Evolutionary conservation across 2,797 vertebrate genomes (phyloP), one percentile per base, ranked within the genome.

Genomic region (Gallirallus australis): DNA sequence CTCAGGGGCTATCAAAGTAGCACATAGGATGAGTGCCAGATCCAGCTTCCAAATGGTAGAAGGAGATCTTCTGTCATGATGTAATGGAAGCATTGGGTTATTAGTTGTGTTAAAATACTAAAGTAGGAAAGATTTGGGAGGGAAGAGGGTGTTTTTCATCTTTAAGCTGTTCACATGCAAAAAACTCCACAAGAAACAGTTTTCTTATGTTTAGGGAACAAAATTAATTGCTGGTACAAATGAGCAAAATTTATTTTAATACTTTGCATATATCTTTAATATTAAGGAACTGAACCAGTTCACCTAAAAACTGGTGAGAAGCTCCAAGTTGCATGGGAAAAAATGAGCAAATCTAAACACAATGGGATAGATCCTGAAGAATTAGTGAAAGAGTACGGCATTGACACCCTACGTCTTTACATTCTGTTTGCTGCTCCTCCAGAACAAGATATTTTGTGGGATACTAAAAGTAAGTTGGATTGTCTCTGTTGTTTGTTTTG

Each of bases 331-430:
- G 97, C 98, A 0, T 99, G 99, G 99, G 99, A 99, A 97, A 99
- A 99, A 98, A 99, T 99, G 99, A 99, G 99, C 96, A 99, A 99
- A 95, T 99, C 99, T 4, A 99, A 99, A 77, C 98, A 99, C 97
- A 99, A 99, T 1, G 99, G 99, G 8, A 97, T 99, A 94, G 99
- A 99, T 79, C 99, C 99, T 7, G 98, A 99, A 88, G 98, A 99
- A 39, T 96, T 99, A 53, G 97, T 99, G 83, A 96, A 98, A 70
- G 98, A 98, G 91, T 99, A 99, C 7, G 99, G 99, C 35, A 96
- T 99, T 30, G 99, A 99, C 98, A 99, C 99, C 0, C 94, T 98
- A 12, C 98, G 99, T 30, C 99, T 99, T 35, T 99, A 98, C 96
- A 97, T 99, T 50, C 98, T 99, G 11, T 99, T 99, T 11, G 98